Conservation (phyloP, 2,113 vertebrate genomes). For the cattle (Bos taurus) region DNA sequence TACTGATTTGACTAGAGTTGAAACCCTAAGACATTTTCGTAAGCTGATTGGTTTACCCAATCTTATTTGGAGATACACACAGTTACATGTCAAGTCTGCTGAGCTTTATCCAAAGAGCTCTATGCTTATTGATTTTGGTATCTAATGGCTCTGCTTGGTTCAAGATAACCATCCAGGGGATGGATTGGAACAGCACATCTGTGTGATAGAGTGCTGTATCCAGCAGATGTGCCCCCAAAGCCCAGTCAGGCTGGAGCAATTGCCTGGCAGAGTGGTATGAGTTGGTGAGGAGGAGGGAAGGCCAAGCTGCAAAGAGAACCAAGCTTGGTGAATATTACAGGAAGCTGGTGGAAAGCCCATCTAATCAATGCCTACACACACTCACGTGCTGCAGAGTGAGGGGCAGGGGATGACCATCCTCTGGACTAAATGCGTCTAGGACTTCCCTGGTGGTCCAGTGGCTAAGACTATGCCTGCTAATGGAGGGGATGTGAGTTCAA, state of each 20-base stretch:
- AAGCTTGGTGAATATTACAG: too few species aligned
- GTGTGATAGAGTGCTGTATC: neutral
- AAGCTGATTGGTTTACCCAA: neutral
- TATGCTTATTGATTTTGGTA: neutral
- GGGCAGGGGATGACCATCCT: rapidly evolving
- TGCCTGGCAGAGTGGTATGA: neutral
- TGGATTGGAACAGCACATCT: neutral
- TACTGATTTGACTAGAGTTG: neutral
- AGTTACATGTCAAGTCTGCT: neutral
- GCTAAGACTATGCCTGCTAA: neutral
- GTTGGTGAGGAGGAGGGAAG: neutral
- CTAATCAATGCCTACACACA: neutral
- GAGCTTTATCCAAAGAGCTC: neutral
- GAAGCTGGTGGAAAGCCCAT: neutral
- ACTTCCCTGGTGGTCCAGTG: neutral
- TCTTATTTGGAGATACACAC: neutral
- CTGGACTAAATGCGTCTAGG: neutral
- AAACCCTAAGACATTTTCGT: neutral
- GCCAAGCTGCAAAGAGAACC: neutral
- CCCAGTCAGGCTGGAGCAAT: neutral
- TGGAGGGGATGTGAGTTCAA: neutral
- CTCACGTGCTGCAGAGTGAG: rapidly evolving
- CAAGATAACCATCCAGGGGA: neutral
- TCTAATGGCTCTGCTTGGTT: neutral
- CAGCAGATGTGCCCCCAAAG: too few species aligned